A percentile compares a stretch with the other conserved stretches of the same genome.
phyloP scores from a whole-genome alignment of 2,113 vertebrate species.

The Cyanoramphus novaezelandiae region DNA sequence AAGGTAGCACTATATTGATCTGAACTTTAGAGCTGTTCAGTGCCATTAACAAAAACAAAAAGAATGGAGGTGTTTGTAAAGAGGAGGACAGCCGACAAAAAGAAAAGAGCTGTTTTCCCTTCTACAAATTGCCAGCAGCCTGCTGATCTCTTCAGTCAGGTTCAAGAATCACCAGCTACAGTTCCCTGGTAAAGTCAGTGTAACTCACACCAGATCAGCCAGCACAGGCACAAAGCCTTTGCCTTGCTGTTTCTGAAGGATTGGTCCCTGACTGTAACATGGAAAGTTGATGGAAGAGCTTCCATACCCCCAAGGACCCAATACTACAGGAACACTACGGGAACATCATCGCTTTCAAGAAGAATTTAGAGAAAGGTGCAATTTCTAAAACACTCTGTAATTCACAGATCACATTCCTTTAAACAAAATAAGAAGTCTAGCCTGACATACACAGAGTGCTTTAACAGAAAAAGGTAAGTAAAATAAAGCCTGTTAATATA shows the following conservation, averaged over 20 bases:
- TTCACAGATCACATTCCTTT: conserved; percentile 13
- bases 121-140: background rate
- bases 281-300: conserved; percentile 20
- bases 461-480: conserved; percentile 63
- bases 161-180: background rate
- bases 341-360: conserved; percentile 29
- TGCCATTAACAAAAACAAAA: conserved; percentile 61
- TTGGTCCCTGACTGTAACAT: background rate
- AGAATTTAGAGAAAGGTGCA: conserved; percentile 31
- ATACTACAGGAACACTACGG: background rate
- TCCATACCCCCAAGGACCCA: background rate
- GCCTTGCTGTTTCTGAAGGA: background rate
- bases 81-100: background rate
- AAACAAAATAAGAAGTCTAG: background rate
- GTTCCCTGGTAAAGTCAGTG: background rate
- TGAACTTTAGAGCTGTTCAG: conserved; percentile 67
- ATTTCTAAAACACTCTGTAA: conserved; percentile 30
- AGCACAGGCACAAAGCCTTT: background rate
- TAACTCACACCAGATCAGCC: background rate
- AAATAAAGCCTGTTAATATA: conserved; percentile 68
- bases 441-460: conserved; percentile 36
- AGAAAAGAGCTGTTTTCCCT: background rate
- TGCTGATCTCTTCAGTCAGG: background rate
- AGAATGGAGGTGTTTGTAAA: background rate
- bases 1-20: conserved; percentile 69